phyloP scores from a whole-genome alignment of 2,888 invertebrate genomes.

The Dolichopus griseipennis region DNA sequence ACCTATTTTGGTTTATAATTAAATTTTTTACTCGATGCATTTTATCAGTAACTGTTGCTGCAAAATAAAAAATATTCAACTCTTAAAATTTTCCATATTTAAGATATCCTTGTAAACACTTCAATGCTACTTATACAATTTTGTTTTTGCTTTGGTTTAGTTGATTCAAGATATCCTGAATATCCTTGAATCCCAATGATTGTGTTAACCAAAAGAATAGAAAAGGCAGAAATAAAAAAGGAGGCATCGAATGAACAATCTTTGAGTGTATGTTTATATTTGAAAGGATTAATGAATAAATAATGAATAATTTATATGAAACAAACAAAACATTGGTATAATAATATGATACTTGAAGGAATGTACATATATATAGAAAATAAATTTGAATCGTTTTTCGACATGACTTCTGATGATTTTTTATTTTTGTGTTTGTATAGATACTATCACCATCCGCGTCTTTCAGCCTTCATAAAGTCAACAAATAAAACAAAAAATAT shows the following conservation, averaged over 20 bases:
- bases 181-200: neutral
- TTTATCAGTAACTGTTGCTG: no score
- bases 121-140: no score
- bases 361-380: neutral
- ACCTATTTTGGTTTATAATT: no score
- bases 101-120: no score
- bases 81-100: no score
- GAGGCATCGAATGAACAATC: neutral
- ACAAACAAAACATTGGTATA: neutral
- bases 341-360: no score
- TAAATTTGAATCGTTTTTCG: constrained; percentile 6
- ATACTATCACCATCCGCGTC: no score
- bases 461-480: no score
- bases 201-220: neutral
- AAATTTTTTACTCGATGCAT: no score
- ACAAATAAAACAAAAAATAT: no score
- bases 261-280: neutral
- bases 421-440: neutral
- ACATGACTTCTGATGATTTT: neutral
- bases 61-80: no score
- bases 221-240: neutral
- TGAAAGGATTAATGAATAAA: constrained; percentile 6
- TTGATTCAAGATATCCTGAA: neutral
- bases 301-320: neutral
- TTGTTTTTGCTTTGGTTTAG: neutral